Evolutionary conservation across 2,797 vertebrate genomes (phyloP).

Genomic region (Sphenodon punctatus): DNA sequence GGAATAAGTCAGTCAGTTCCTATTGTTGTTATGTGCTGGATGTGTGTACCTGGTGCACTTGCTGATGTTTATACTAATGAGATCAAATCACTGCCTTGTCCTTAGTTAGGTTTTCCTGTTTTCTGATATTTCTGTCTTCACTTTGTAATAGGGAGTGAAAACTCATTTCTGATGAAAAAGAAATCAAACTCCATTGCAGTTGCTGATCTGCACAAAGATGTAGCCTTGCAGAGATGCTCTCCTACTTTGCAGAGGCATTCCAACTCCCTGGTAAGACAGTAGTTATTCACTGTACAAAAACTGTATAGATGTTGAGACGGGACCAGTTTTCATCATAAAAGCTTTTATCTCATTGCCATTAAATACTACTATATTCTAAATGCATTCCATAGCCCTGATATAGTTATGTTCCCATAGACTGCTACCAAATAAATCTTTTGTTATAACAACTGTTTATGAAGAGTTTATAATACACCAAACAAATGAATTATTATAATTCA

Average conservation of each 20-base stretch:
- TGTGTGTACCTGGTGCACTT: neutral
- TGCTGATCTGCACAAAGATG: conserved; percentile 79
- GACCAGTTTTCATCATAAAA: neutral
- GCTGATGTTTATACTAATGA: neutral
- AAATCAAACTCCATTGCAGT: conserved; percentile 77
- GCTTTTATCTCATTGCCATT: neutral
- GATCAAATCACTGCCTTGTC: neutral
- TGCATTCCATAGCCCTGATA: neutral
- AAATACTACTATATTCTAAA: neutral
- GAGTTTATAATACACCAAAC: neutral
- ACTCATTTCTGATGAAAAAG: conserved; percentile 72
- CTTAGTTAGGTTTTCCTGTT: neutral
- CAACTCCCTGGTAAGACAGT: conserved; percentile 80
- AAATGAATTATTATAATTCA: neutral
- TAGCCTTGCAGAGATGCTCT: conserved; percentile 66
- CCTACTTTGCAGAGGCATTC: conserved; percentile 73
- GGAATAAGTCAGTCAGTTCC: neutral
- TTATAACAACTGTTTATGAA: neutral
- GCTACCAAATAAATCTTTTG: neutral
- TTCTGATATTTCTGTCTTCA: neutral
- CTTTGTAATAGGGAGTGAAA: conserved; percentile 83
- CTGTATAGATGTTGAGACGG: too few species aligned
- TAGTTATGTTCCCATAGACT: neutral
- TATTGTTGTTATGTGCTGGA: neutral
- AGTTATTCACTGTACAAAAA: too few species aligned